Base-by-base conservation (phyloP, 2,888 invertebrate genomes). In the Dicyrtomina minuta region DNA sequence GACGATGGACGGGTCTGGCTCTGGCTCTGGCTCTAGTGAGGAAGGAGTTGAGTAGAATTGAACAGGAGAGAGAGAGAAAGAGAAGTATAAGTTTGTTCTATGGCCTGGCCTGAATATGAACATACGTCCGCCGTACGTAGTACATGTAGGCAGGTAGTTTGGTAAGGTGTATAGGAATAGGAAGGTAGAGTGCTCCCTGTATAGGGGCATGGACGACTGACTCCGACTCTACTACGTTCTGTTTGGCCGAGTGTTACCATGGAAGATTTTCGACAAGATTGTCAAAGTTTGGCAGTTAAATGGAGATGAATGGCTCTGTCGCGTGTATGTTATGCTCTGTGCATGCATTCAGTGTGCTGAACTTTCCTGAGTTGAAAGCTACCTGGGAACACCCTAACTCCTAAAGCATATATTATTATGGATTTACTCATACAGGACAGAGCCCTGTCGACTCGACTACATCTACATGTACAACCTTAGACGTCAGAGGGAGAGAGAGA, bases 271-370 rank as follows among this genome's bases (percentile, higher is more conserved):
- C 73, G 61, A 74, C 73, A 74, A 76, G 74, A 70, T 74, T 76
- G 76, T 73, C 73, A 74, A 73, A 74, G 73, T 75, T 77, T 76
- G 78, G 75, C 77, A 77, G 75, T 76, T 77, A 78, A 78, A 78
- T 77, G 77, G 77, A 77, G 77, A 78, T 75, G 77, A 78, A 78
- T 78, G 77, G 75, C 56, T 75, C 71, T 75, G 77, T 78, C 77
- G 78, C 78, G 78, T 78, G 78, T 73, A 55, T 27, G 55, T 56
- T 64, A 39, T 39, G 64, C 64, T 65, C 53, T 56, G 46, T 61
- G 46, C 61, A 61, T 46, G 46, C 61, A 61, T 46, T 43, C 20
- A 46, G 46, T 46, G n/a, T 27, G 5, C 46, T 61, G 61, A 61
- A 61, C 61, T 43, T 61, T 46, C n/a, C 33, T 51, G 10, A 62